Conservation (phyloP, 2,113 vertebrate species). For the Mesitornis unicolor region DNA sequence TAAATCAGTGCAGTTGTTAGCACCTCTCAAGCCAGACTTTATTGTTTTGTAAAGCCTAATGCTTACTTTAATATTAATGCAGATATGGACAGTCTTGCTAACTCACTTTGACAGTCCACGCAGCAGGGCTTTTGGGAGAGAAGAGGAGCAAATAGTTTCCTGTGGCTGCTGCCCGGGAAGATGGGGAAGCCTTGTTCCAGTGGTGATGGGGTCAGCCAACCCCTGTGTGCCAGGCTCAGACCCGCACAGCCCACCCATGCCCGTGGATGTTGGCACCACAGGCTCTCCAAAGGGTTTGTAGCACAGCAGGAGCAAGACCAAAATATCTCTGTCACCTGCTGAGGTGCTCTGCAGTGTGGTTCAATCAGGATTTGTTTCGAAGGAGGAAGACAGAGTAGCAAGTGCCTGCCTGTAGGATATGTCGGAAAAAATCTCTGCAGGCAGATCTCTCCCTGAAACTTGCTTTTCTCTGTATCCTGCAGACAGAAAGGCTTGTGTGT, state of each 20-base stretch:
- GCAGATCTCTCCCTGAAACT: background rate
- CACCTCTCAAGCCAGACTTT: conserved; percentile 19
- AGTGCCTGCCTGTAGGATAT: background rate
- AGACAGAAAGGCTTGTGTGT: background rate
- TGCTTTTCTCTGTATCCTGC: background rate
- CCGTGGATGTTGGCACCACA: background rate
- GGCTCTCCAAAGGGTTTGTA: accelerated
- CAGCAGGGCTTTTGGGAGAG: background rate
- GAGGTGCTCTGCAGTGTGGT: accelerated
- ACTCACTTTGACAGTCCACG: background rate
- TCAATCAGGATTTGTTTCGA: background rate
- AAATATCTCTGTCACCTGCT: background rate
- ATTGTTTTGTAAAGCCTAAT: conserved; percentile 37
- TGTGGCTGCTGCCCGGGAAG: too few relatives aligned
- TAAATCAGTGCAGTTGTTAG: background rate
- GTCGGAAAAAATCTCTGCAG: background rate
- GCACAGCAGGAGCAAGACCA: background rate
- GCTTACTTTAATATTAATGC: conserved; percentile 33
- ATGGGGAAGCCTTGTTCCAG: too few relatives aligned
- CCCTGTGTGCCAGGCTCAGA: background rate
- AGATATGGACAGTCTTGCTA: background rate
- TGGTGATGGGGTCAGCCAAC: background rate
- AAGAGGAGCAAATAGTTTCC: background rate
- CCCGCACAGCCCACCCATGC: accelerated
- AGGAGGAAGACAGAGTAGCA: background rate